Evolutionary conservation across 2,888 invertebrate genomes (phyloP), one percentile per base, ranked within the genome.

Genomic region (Xanthostigma xanthostigma): DNA sequence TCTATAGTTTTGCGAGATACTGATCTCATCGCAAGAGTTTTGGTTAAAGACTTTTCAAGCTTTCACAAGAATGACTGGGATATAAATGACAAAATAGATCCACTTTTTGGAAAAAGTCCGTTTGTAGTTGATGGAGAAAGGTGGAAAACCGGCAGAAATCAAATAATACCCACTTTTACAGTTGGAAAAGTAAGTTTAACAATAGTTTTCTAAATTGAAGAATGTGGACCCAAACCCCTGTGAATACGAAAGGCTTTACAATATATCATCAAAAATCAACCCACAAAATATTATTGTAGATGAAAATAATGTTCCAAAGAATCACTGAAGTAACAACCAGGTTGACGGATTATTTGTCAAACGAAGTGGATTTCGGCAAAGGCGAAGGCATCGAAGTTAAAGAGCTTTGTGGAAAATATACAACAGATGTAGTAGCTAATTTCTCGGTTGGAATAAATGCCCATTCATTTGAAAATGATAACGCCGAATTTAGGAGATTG

Each of bases 131-230:
- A 58, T 2, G 65, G 68, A 1, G 60, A 64, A 11, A 55, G 63
- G 51, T 70, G 73, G 73, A 67, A 68, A 49, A 59, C 63, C 2
- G 56, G 68, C 2, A 61, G 74, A 2, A 59, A 63, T 1, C 68
- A 68, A 48, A 54, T 73, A 5, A 66, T 71, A 1, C 63, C 72
- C 0, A 67, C 67, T 1, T 61, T 73, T 9, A 69, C 72, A 1
- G 55, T 59, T 2, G 62, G 62, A 9, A 65, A 69, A 39, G 65
- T 68, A 27, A 27, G 27, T 6, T 27, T 27, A 27, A 27, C 6
- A 27, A 27, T 27, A 17, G 4, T 17, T 17, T 17, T 17, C 17
- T 17, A n/a, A n/a, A n/a, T n/a, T n/a, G n/a, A n/a, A n/a, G n/a
- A n/a, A 17, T 17, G 17, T 17, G 17, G 17, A 17, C 2, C 17